Evolutionary conservation across 2,113 vertebrate genomes (phyloP), one percentile per base, ranked within the genome.

Genomic region (Illadopsis cleaveri): DNA sequence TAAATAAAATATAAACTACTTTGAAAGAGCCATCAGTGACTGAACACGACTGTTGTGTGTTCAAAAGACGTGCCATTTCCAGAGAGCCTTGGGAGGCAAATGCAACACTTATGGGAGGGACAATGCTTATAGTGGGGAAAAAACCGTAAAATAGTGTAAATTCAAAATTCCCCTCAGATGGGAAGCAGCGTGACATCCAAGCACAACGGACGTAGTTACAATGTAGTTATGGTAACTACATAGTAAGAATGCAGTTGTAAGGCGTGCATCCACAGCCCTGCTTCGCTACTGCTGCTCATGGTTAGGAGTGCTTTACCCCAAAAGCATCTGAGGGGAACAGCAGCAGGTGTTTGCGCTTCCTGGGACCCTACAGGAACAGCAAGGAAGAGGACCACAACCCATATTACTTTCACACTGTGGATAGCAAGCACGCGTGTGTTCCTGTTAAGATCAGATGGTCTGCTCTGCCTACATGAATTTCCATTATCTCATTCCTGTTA

Each of bases 181-280:
- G 91, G 92, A 97, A 96, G 79, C 84, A 94, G 75, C 20, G 47
- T 90, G 76, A 89, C 93, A 97, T 48, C 76, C 77, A 20, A 96
- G 78, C 81, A 95, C 82, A 88, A 96, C 58, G 95, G 47, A 48
- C 24, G 47, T 48, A 48, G 12, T 12, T 48, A 48, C 47, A 48
- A 24, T 24, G 47, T 48, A 48, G 97, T 97, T 98, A 98, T 91
- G 95, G 97, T 94, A 97, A 97, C 96, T 96, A 57, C 14, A 51
- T 66, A 82, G 93, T 54, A 81, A 92, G 93, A 87, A 82, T 37
- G 89, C 75, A 72, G 56, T 47, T 82, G 90, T 85, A 95, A 94
- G 93, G 83, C 25, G 16, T 77, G 91, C 50, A 82, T 22, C 54
- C 58, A 71, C 73, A n/a, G 78, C 48, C 50, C 86, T 68, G 19